phyloP scores from a whole-genome alignment of 2,113 vertebrate species.

The Turdus rufiventris region DNA sequence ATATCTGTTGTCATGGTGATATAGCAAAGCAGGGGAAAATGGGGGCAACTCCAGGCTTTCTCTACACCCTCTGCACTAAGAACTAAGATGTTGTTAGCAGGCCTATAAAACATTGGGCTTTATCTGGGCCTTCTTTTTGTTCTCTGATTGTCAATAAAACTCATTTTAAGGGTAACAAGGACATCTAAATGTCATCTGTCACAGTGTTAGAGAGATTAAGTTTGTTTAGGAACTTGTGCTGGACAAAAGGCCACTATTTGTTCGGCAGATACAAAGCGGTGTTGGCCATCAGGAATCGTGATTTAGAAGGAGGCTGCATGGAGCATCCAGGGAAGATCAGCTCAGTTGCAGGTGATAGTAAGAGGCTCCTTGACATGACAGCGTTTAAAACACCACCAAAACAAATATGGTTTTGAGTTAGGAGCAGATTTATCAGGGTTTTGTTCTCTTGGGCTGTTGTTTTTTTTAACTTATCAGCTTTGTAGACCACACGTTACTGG shows the following conservation, averaged over 20 bases:
- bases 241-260: constrained; percentile 85
- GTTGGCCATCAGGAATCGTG: constrained; percentile 76
- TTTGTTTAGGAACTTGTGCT: constrained; percentile 89
- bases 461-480: background rate
- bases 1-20: constrained; percentile 99
- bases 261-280: constrained; percentile 79
- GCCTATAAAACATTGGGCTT: constrained; percentile 86
- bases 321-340: constrained; percentile 77
- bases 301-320: constrained; percentile 74
- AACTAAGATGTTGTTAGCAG: constrained; percentile 83
- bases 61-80: constrained; percentile 80
- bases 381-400: constrained; percentile 53
- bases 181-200: constrained; percentile 89
- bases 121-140: constrained; percentile 85
- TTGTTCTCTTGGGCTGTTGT: background rate
- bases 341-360: constrained; percentile 80
- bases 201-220: constrained; percentile 88
- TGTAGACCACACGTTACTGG: background rate
- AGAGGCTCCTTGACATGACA: constrained; percentile 70
- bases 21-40: constrained; percentile 88
- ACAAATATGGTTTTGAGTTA: constrained; percentile 58
- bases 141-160: constrained; percentile 87
- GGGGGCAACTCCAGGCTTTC: constrained; percentile 92
- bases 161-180: constrained; percentile 89
- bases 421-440: background rate